Percentiles rank a stretch among this genome's conserved stretches.
Evolutionary conservation across 2,888 invertebrate species (phyloP).

Genomic region (Ectemnius continuus): DNA sequence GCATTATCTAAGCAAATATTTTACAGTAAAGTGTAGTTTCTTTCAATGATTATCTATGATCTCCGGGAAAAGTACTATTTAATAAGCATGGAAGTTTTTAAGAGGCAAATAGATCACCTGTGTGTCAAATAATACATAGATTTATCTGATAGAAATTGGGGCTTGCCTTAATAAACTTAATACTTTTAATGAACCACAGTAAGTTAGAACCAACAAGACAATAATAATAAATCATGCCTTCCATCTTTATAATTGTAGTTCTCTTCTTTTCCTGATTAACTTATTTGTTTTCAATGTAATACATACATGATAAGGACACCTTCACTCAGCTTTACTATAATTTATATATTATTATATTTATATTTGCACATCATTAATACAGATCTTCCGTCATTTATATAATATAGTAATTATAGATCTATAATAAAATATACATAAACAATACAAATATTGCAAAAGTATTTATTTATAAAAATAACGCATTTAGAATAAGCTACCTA

Average conservation of each 20-base stretch:
- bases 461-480: slow-evolving; percentile 49
- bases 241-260: no score
- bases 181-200: no score
- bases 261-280: no score
- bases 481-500: neutral
- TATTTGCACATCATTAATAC: neutral
- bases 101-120: slow-evolving; percentile 45
- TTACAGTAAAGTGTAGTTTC: slow-evolving; percentile 4
- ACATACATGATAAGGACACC: neutral
- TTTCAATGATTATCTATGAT: no score
- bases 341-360: neutral
- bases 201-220: no score
- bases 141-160: slow-evolving; percentile 38
- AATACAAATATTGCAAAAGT: slow-evolving; percentile 9
- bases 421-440: neutral
- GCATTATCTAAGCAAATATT: slow-evolving; percentile 16
- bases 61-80: slow-evolving; percentile 32
- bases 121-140: slow-evolving; percentile 32
- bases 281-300: neutral
- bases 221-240: no score
- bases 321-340: neutral
- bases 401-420: slow-evolving; percentile 4
- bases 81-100: slow-evolving; percentile 24
- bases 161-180: neutral
- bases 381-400: neutral